Evolutionary conservation across 2,113 vertebrate species (phyloP), one percentile per base, ranked within the genome.

Genomic region (Crotalus viridis): DNA sequence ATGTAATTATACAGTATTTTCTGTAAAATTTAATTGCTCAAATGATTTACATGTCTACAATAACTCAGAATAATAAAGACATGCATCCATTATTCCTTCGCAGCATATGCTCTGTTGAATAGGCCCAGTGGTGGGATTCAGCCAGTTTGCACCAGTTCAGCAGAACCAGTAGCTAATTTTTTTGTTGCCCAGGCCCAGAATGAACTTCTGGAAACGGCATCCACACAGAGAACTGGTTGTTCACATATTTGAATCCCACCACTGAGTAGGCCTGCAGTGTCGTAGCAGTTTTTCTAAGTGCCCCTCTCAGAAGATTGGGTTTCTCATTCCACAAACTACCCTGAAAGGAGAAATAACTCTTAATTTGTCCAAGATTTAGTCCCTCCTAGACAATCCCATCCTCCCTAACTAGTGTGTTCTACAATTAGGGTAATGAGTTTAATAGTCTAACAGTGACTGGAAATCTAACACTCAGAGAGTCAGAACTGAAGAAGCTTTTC

Each of bases 1-100:
- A 56, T 89, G 51, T 92, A 87, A 90, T 94, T 87, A 92, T 88
- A 0, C 6, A 61, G 19, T 48, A 93, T 94, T 95, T 92, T 64
- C 91, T 93, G 54, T 85, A 52, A 92, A 94, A 93, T 56, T 86
- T 94, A 95, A 94, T 96, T 95, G 93, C 48, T 21, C 28, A 56
- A 33, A 85, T 89, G 91, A 91, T 93, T 91, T 64, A 33, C 52
- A 87, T 26, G 54, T 85, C 87, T 93, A 1, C 46, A 95, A 89
- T 87, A 0, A 9, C 61, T 64, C n/a, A 64, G 17, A 93, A 24
- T 94, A 94, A 94, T 96, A 94, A 51, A 57, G 94, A 94, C 94
- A 69, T 92, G n/a, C 85, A 88, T 26, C 48, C 5, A 33, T 93
- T 95, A 94, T 87, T 51, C 28, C 85, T 43, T 46, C 17, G 28